These are phyloP conservation scores for Pectinophora gossypiella DNA, from an alignment of 1,140 invertebrate genomes.

Conservation along the genomic window DNA sequence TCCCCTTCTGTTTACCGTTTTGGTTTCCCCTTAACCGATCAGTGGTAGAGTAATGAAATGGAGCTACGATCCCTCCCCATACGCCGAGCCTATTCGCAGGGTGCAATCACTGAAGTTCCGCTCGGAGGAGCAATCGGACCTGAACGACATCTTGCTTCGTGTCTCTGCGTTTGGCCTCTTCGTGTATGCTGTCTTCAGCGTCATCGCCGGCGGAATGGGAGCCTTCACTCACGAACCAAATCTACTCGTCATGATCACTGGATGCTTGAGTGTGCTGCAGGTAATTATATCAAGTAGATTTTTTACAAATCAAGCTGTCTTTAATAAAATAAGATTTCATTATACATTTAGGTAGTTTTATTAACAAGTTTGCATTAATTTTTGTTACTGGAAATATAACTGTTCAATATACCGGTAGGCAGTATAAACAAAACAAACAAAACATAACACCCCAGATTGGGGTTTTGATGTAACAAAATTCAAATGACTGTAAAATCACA, in stretches of 20 bases:
- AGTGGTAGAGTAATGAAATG: conserved; percentile 72
- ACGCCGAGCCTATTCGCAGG: conserved; percentile 77
- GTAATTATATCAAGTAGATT: conserved; percentile 66
- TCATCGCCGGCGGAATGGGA: conserved; percentile 91
- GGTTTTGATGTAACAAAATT: too few species aligned
- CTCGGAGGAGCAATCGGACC: conserved; percentile 89
- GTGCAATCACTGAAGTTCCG: conserved; percentile 92
- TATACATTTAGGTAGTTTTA: too few species aligned
- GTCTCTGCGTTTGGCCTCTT: conserved; percentile 95
- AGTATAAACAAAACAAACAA: too few species aligned
- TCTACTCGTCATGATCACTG: conserved; percentile 92
- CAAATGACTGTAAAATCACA: too few species aligned
- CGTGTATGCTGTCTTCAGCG: conserved; percentile 93
- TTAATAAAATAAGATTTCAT: too few species aligned
- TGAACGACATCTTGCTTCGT: conserved; percentile 93
- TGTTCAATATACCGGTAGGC: too few species aligned
- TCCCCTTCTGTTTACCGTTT: conserved; percentile 43
- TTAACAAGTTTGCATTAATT: too few species aligned
- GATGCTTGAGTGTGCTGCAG: conserved; percentile 89
- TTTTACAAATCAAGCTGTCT: not conserved
- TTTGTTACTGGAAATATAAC: too few species aligned
- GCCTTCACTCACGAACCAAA: conserved; percentile 91
- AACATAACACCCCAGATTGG: too few species aligned
- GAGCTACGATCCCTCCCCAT: conserved; percentile 68
- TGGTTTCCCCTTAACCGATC: conserved; percentile 46